Percentiles rank a stretch among this genome's conserved stretches.
These are phyloP conservation scores for Clarias fuscus DNA, from an alignment of 2,797 vertebrate species.

Conservation along the genomic window DNA sequence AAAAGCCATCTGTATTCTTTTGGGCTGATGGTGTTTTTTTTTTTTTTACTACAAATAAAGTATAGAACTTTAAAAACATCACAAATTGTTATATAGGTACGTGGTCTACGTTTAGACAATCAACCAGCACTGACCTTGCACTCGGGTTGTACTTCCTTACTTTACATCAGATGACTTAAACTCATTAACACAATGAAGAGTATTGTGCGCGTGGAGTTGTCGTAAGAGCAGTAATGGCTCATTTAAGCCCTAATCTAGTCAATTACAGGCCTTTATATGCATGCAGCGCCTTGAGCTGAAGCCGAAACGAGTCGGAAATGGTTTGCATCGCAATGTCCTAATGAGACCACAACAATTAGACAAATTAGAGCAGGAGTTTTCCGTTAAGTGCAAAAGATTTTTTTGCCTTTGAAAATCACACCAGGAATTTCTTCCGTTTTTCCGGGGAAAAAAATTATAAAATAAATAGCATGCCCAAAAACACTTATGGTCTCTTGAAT, in stretches of 20 bases:
- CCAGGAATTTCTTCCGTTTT: neutral
- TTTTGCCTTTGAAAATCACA: neutral
- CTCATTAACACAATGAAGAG: neutral
- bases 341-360: neutral
- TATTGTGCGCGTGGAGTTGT: neutral
- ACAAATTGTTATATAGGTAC: neutral
- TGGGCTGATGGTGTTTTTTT: too few species aligned
- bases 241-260: neutral
- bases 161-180: neutral
- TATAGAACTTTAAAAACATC: neutral
- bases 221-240: neutral
- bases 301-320: neutral
- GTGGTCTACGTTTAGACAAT: neutral
- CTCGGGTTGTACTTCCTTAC: too few species aligned
- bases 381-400: neutral
- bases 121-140: neutral
- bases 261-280: slow-evolving; percentile 6
- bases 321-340: neutral
- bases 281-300: neutral
- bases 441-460: too few species aligned
- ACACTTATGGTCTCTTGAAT: neutral
- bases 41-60: neutral
- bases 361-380: slow-evolving; percentile 9
- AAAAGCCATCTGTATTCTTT: neutral
- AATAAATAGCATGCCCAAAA: neutral